Conservation (phyloP, 2,888 invertebrate species). For the Caenorhabditis becei region DNA sequence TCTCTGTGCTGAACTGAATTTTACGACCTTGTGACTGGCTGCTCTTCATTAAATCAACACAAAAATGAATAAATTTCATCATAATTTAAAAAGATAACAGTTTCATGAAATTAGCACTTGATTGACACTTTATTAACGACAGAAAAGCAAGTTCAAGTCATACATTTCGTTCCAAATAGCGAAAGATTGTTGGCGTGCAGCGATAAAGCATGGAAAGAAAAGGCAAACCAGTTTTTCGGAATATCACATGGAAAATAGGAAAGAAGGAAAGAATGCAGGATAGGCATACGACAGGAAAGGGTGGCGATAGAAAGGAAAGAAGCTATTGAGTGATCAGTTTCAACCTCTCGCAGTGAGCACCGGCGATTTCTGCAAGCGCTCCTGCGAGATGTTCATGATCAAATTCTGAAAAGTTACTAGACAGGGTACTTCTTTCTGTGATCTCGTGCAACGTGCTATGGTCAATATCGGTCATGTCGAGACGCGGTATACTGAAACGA, state of each 20-base stretch:
- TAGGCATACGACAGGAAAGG: slow-evolving; percentile 30
- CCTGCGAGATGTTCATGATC: slow-evolving; percentile 33
- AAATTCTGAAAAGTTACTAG: slow-evolving; percentile 35
- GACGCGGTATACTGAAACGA: slow-evolving; percentile 61
- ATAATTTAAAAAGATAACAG: background rate
- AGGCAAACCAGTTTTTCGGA: slow-evolving; percentile 19
- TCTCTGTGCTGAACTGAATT: slow-evolving; percentile 12
- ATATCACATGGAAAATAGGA: slow-evolving; percentile 20
- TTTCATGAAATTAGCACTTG: background rate
- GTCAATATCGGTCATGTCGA: slow-evolving; percentile 61
- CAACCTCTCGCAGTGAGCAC: slow-evolving; percentile 49
- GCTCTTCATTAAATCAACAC: background rate
- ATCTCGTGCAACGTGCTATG: slow-evolving; percentile 40
- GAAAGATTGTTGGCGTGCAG: background rate
- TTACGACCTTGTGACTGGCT: slow-evolving; percentile 7
- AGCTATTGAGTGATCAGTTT: slow-evolving; percentile 19
- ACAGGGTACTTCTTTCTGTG: slow-evolving; percentile 38
- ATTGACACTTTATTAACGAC: background rate
- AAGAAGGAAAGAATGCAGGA: background rate
- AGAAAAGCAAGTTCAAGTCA: too few species aligned
- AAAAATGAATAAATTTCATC: background rate
- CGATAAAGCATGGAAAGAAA: slow-evolving; percentile 3
- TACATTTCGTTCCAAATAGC: background rate
- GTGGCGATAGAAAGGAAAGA: slow-evolving; percentile 7
- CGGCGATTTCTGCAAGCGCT: slow-evolving; percentile 52